A percentile compares a stretch with the other conserved stretches of the same genome.
phyloP scores from a whole-genome alignment of 2,888 invertebrate species.

The Myathropa florea region DNA sequence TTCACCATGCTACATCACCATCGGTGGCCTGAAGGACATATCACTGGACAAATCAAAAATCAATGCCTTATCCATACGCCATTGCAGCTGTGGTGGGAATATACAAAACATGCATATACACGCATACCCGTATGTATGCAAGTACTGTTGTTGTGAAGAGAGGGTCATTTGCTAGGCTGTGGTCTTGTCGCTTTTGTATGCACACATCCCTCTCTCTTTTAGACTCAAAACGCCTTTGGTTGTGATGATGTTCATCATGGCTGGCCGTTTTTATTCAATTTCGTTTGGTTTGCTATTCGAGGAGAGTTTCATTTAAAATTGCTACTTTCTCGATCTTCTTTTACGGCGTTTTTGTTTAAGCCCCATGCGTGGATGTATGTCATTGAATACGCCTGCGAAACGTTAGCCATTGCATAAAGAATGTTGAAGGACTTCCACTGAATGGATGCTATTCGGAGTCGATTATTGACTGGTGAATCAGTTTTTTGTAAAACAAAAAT shows the following conservation, averaged over 20 bases:
- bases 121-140: not conserved
- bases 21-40: slow-evolving; percentile 60
- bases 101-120: slow-evolving; percentile 18
- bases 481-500: not conserved
- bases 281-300: slow-evolving; percentile 31
- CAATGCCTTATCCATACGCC: slow-evolving; percentile 61
- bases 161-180: slow-evolving; percentile 13
- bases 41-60: slow-evolving; percentile 68
- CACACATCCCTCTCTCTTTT: slow-evolving; percentile 16
- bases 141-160: not conserved
- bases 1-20: slow-evolving; percentile 49
- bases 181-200: slow-evolving; percentile 39
- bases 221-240: slow-evolving; percentile 35
- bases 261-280: slow-evolving; percentile 51
- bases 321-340: slow-evolving; percentile 7
- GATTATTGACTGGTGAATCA: not conserved
- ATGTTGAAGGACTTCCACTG: not conserved
- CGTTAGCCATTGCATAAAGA: not conserved
- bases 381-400: not conserved
- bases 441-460: slow-evolving; percentile 3
- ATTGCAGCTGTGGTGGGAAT: slow-evolving; percentile 35
- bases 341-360: not conserved
- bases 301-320: slow-evolving; percentile 25
- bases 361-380: not conserved
- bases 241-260: slow-evolving; percentile 16